Percentiles rank a stretch among this genome's conserved stretches.
Evolutionary conservation across 23 tunicate species (phyloP).

Genomic region (Corella eumyota): DNA sequence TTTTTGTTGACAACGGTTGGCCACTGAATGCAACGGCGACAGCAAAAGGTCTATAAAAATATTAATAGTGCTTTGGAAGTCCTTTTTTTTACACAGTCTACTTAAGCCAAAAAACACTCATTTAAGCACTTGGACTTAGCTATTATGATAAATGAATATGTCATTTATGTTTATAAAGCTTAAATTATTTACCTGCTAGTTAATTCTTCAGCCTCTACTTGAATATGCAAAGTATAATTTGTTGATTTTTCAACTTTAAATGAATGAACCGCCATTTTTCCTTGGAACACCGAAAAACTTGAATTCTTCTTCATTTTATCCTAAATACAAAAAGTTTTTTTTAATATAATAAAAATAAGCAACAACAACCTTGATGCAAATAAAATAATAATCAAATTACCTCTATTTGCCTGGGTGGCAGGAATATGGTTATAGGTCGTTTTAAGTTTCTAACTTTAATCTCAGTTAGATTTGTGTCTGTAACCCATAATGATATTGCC

Average conservation of each 20-base stretch:
- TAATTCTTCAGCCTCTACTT: neutral
- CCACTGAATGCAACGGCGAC: constrained; percentile 1
- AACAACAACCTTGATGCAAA: too few species aligned
- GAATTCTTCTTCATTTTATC: neutral
- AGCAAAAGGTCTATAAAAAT: constrained; percentile 6
- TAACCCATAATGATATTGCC: constrained; percentile 24
- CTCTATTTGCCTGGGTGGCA: constrained; percentile 13
- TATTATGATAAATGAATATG: too few species aligned
- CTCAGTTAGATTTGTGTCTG: neutral
- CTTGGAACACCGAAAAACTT: neutral
- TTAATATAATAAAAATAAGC: too few species aligned
- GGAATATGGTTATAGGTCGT: constrained; percentile 9
- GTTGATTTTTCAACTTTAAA: constrained; percentile 4
- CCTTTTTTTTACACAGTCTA: too few species aligned
- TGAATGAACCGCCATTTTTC: constrained; percentile 8
- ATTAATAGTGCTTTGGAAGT: neutral
- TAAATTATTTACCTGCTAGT: neutral
- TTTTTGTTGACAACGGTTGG: constrained; percentile 2
- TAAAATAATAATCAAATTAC: too few species aligned
- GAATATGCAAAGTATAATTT: constrained; percentile 15
- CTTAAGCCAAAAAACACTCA: too few species aligned
- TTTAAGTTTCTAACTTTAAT: neutral
- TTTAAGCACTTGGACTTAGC: too few species aligned
- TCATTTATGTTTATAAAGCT: too few species aligned
- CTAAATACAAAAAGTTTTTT: too few species aligned